phyloP scores from a whole-genome alignment of 23 tunicate genomes.

The Styela clava region DNA sequence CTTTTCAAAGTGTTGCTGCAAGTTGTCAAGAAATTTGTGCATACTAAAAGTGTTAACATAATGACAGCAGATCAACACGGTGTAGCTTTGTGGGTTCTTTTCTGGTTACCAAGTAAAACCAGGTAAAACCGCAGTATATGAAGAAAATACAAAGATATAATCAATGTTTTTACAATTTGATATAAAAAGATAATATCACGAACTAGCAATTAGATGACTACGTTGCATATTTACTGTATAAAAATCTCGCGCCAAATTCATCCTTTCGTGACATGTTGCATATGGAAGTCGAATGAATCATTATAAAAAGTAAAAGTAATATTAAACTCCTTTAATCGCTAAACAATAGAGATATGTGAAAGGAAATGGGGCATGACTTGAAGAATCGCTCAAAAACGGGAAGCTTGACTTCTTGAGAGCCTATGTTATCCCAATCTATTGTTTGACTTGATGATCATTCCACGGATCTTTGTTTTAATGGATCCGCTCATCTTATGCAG shows the following conservation, averaged over 20 bases:
- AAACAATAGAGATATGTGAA: conserved; percentile 18
- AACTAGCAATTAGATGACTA: background rate
- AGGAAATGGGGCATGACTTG: conserved; percentile 32
- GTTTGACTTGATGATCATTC: background rate
- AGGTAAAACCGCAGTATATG: background rate
- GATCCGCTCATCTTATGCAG: background rate
- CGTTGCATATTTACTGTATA: too few relatives aligned
- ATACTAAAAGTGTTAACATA: background rate
- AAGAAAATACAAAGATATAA: too few relatives aligned
- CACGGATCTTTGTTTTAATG: background rate
- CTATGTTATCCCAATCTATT: background rate
- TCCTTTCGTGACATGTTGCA: background rate
- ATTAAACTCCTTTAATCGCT: background rate
- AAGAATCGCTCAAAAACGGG: conserved; percentile 15
- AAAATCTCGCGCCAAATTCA: background rate
- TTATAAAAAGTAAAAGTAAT: background rate
- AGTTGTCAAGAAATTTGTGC: background rate
- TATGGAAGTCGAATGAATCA: background rate
- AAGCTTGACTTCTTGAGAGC: conserved; percentile 12
- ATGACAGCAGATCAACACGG: too few relatives aligned
- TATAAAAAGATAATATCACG: background rate
- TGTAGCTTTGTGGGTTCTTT: background rate
- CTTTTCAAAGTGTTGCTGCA: background rate
- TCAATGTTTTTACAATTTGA: background rate
- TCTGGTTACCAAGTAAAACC: background rate